A percentile compares a stretch with the other conserved stretches of the same genome.
Evolutionary conservation across 2,113 vertebrate species (phyloP).

Genomic region (Taurulus bubalis): DNA sequence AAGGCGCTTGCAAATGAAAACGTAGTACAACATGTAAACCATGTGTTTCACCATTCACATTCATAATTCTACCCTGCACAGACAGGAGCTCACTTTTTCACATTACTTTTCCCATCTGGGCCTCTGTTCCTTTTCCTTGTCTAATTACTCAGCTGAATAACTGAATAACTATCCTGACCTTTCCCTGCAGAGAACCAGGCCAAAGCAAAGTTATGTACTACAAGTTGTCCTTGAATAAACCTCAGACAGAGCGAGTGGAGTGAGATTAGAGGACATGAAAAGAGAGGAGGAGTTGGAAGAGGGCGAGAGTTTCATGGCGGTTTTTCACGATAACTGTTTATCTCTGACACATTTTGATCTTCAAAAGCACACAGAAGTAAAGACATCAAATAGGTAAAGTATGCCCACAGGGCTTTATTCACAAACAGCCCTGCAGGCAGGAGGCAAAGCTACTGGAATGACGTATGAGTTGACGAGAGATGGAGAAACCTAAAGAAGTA

Average conservation of each 20-base stretch:
- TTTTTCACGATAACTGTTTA: conserved; percentile 10
- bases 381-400: conserved; percentile 17
- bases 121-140: conserved; percentile 53
- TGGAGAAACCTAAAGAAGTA: not conserved
- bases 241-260: conserved; percentile 10
- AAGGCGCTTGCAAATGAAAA: not conserved
- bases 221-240: conserved; percentile 42
- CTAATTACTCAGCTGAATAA: conserved; percentile 49
- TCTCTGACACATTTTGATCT: conserved; percentile 29
- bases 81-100: conserved; percentile 23
- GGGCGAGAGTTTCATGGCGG: not conserved
- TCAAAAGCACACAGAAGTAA: conserved; percentile 22
- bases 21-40: not conserved
- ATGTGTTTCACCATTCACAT: not conserved
- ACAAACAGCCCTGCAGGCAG: conserved; percentile 1
- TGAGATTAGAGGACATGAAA: conserved; percentile 30
- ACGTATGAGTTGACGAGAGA: not conserved
- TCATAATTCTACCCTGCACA: conserved; percentile 15
- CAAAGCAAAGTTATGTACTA: conserved; percentile 51
- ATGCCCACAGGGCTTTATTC: not conserved
- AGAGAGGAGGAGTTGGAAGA: conserved; percentile 1
- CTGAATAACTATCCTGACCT: conserved; percentile 64
- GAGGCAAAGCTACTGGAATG: not conserved
- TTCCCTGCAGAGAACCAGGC: conserved; percentile 30
- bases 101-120: conserved; percentile 16